Evolutionary conservation across 2,888 invertebrate genomes (phyloP).

Genomic region (Eustalomyia histrio): DNA sequence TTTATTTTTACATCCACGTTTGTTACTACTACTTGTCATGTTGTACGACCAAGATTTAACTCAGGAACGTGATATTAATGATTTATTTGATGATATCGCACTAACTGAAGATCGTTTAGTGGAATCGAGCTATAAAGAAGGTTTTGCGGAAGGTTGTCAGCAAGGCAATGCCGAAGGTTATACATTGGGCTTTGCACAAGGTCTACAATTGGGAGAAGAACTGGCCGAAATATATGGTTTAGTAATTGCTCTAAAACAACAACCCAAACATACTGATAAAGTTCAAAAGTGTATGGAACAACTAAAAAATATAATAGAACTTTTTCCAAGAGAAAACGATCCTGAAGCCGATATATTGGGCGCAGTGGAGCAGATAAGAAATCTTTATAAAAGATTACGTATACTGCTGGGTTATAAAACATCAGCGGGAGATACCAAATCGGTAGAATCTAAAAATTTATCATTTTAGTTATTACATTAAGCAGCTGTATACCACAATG

Average conservation of each 20-base stretch:
- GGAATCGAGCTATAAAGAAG: slow-evolving; percentile 84
- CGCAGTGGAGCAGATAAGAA: slow-evolving; percentile 83
- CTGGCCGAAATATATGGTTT: slow-evolving; percentile 87
- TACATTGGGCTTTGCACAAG: slow-evolving; percentile 88
- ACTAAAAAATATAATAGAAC: slow-evolving; percentile 82
- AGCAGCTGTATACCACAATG: slow-evolving; percentile 41
- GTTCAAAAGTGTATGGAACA: slow-evolving; percentile 81
- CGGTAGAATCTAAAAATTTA: slow-evolving; percentile 54
- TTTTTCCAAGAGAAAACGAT: slow-evolving; percentile 85
- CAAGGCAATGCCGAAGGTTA: slow-evolving; percentile 83
- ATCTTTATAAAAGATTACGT: slow-evolving; percentile 85
- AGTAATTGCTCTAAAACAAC: slow-evolving; percentile 81
- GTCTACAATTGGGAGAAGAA: slow-evolving; percentile 87
- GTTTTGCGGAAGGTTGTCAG: slow-evolving; percentile 82
- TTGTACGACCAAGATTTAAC: slow-evolving; percentile 13
- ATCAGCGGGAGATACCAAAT: neutral
- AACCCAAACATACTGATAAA: slow-evolving; percentile 81
- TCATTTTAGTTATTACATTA: slow-evolving; percentile 50
- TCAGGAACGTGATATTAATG: slow-evolving; percentile 85
- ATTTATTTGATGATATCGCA: slow-evolving; percentile 86
- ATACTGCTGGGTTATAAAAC: slow-evolving; percentile 80
- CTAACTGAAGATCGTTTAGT: slow-evolving; percentile 85
- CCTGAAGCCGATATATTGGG: slow-evolving; percentile 84
- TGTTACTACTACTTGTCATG: slow-evolving; percentile 15
- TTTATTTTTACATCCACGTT: slow-evolving; percentile 15